A percentile compares a stretch with the other conserved stretches of the same genome.
Conservation (phyloP, 2,888 invertebrate species). For the Melanostoma mellinum region DNA sequence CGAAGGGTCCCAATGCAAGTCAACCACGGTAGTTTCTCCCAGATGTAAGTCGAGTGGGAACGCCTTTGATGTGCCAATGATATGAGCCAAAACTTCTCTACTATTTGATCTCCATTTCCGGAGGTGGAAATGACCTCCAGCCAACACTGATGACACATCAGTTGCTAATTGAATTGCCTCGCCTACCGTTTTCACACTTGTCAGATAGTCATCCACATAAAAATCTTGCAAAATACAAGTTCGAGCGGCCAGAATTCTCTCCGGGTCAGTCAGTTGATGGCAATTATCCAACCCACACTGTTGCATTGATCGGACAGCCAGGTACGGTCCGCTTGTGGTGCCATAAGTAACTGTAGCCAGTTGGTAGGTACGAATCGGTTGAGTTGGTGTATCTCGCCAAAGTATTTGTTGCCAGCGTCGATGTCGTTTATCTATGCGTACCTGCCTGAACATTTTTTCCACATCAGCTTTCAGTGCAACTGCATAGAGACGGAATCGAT, state of each 20-base stretch:
- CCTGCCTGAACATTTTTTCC: too few relatives aligned
- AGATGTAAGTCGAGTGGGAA: not conserved
- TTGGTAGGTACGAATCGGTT: too few relatives aligned
- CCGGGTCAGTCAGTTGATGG: not conserved
- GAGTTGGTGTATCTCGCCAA: too few relatives aligned
- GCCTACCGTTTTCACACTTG: not conserved
- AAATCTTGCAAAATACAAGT: not conserved
- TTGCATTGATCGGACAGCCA: not conserved
- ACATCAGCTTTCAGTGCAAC: too few relatives aligned
- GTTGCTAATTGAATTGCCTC: constrained; percentile 19
- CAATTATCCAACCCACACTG: constrained; percentile 14
- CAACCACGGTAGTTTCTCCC: constrained; percentile 9
- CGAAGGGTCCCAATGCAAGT: not conserved
- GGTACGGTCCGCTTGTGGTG: constrained; percentile 7
- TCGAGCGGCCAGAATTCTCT: too few relatives aligned
- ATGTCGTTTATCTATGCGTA: too few relatives aligned
- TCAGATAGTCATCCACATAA: constrained; percentile 8
- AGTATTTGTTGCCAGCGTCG: too few relatives aligned
- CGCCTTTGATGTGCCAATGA: not conserved
- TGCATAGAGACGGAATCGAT: too few relatives aligned
- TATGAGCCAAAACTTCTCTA: not conserved
- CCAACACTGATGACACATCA: too few relatives aligned
- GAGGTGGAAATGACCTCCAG: constrained; percentile 3
- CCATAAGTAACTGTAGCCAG: too few relatives aligned
- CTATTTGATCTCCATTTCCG: constrained; percentile 32